Percentiles rank a stretch among this genome's conserved stretches.
phyloP scores from a whole-genome alignment of 1,140 invertebrate genomes.

The Aplysia californica region DNA sequence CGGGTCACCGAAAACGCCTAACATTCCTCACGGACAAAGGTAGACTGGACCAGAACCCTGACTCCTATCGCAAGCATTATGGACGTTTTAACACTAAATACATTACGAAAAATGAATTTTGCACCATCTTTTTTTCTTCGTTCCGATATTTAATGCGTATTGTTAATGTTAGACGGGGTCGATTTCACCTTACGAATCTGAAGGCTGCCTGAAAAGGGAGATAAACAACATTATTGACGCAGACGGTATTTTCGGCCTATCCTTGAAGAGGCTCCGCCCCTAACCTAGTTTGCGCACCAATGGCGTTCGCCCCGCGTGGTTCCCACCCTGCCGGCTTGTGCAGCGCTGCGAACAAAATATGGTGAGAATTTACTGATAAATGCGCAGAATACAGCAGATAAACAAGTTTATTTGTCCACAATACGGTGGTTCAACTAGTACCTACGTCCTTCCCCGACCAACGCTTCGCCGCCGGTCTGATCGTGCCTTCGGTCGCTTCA shows the following conservation, averaged over 20 bases:
- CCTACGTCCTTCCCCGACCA: no score
- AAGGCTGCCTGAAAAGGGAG: no score
- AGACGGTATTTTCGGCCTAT: background rate
- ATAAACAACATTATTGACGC: background rate
- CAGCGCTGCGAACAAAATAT: background rate
- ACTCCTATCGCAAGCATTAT: no score
- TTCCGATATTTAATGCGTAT: no score
- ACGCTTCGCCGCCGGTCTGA: background rate
- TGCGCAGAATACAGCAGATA: background rate
- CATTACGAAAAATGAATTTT: no score
- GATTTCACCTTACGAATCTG: no score
- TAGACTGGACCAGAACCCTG: no score
- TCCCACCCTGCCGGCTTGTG: background rate
- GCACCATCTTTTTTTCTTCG: no score
- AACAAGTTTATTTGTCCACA: background rate
- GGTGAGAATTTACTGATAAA: background rate
- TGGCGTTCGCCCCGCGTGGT: background rate
- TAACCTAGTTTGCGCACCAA: background rate
- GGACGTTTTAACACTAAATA: no score
- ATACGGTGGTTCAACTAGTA: background rate
- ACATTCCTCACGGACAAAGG: no score
- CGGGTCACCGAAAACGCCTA: no score
- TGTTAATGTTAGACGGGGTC: no score
- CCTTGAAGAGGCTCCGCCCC: background rate
- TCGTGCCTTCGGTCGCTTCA: conserved; percentile 36